Evolutionary conservation across 1,140 invertebrate species (phyloP).

Genomic region (Neotoxoptera formosana): DNA sequence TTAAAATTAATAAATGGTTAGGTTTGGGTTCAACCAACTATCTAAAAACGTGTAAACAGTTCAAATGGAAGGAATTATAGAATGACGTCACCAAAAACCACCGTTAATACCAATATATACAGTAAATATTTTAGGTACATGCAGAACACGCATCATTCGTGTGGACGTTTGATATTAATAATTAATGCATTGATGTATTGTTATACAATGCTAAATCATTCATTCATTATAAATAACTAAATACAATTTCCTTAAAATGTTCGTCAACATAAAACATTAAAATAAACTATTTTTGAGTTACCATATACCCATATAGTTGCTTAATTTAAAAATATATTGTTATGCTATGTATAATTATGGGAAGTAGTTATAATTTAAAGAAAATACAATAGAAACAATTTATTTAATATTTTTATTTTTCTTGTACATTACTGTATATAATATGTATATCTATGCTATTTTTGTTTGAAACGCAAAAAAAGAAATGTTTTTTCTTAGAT

Average conservation of each 20-base stretch:
- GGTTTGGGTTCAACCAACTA: not conserved
- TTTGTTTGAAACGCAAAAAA: not conserved
- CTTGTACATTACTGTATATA: too few relatives aligned
- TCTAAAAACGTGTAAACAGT: not conserved
- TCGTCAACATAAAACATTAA: not conserved
- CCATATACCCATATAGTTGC: not conserved
- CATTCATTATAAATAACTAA: not conserved
- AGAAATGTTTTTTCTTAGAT: not conserved
- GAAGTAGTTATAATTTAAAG: too few relatives aligned
- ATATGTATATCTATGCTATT: too few relatives aligned
- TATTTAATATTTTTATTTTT: not conserved
- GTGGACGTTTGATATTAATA: not conserved
- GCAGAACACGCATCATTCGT: not conserved
- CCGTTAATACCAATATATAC: conserved; percentile 10
- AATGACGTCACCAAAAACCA: not conserved
- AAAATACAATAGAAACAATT: not conserved
- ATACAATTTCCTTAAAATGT: not conserved
- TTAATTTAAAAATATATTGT: not conserved
- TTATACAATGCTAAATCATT: not conserved
- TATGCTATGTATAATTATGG: too few relatives aligned
- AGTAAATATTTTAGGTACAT: not conserved
- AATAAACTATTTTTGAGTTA: too few relatives aligned
- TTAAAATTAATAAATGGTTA: not conserved
- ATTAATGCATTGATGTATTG: not conserved
- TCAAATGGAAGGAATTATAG: not conserved